Evolutionary conservation across 2,797 vertebrate species (phyloP).

Genomic region (Bufotes viridis): DNA sequence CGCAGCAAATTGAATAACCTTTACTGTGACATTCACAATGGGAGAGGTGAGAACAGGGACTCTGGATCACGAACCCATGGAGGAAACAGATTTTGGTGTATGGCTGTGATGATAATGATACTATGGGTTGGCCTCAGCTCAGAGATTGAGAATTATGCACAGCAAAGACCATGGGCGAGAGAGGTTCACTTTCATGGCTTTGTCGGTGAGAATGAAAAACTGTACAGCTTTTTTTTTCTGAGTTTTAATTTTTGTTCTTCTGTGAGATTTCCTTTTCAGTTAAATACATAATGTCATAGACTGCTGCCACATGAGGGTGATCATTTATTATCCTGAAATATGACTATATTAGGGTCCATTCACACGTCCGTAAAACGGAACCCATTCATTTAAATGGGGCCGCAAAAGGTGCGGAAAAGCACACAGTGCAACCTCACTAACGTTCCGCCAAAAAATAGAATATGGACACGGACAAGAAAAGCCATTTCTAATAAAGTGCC

Average conservation of each 20-base stretch:
- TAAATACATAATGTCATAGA: too few relatives aligned
- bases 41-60: constrained; percentile 38
- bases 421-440: too few relatives aligned
- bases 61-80: constrained; percentile 33
- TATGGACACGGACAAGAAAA: too few relatives aligned
- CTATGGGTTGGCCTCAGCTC: background rate
- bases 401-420: too few relatives aligned
- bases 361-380: too few relatives aligned
- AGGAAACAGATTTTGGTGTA: constrained; percentile 23
- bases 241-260: background rate
- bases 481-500: too few relatives aligned
- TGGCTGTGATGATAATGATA: constrained; percentile 27
- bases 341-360: too few relatives aligned
- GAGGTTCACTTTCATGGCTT: constrained; percentile 1
- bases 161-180: background rate
- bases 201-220: background rate
- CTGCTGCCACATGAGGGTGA: too few relatives aligned
- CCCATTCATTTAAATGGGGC: too few relatives aligned
- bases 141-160: background rate
- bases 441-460: too few relatives aligned
- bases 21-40: constrained; percentile 50
- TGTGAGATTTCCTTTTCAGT: too few relatives aligned
- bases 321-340: too few relatives aligned
- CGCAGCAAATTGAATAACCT: constrained; percentile 60
- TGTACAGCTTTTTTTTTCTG: background rate